Evolutionary conservation across 2,113 vertebrate species (phyloP).

Genomic region (Apeltes quadracus): DNA sequence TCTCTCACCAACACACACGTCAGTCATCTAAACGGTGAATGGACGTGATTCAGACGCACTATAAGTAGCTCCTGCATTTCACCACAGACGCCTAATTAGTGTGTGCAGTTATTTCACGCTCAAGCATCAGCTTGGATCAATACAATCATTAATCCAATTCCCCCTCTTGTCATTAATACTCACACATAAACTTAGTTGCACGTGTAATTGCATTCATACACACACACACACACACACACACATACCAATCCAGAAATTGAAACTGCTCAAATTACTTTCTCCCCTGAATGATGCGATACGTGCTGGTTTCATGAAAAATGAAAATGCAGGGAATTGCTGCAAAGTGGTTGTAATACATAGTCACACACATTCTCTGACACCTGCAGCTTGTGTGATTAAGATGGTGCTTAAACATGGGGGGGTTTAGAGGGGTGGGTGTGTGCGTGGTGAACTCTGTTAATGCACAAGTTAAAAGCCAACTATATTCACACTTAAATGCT

Average conservation of each 20-base stretch:
- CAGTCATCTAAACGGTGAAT: constrained; percentile 38
- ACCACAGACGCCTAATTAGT: constrained; percentile 63
- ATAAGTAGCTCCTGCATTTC: constrained; percentile 51
- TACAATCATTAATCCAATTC: constrained; percentile 71
- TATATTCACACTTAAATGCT: constrained; percentile 8
- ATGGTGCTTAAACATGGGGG: constrained; percentile 26
- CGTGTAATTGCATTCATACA: constrained; percentile 33
- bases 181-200: constrained; percentile 34
- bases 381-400: constrained; percentile 57
- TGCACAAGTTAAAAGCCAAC: constrained; percentile 20
- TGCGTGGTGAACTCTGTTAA: constrained; percentile 1
- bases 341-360: constrained; percentile 6
- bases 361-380: constrained; percentile 36
- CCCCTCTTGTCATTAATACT: constrained; percentile 56
- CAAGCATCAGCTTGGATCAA: constrained; percentile 64
- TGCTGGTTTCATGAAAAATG: constrained; percentile 32
- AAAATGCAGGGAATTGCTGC: constrained; percentile 32
- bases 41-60: constrained; percentile 49
- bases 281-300: constrained; percentile 30
- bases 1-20: constrained; percentile 16
- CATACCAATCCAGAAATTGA: constrained; percentile 14
- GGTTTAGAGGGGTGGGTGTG: too few relatives aligned
- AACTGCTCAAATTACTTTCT: constrained; percentile 26
- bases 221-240: constrained; percentile 24
- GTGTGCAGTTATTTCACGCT: constrained; percentile 61